Conservation (phyloP, 1,140 invertebrate species). For the Vollenhovia emeryi region DNA sequence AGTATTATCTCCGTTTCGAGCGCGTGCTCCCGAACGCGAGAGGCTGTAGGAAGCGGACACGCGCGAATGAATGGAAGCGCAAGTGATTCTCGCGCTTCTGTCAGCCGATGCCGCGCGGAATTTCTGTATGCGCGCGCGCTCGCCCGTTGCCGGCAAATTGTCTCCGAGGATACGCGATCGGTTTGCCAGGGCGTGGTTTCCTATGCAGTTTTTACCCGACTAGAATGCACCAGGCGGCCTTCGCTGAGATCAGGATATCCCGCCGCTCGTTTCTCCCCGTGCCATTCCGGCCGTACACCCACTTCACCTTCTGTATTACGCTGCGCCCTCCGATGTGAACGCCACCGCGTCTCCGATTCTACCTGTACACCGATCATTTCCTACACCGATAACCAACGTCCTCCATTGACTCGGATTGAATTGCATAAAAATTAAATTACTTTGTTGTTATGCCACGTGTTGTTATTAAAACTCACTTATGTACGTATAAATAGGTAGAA, state of each 20-base stretch:
- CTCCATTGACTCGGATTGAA: not conserved
- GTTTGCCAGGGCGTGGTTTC: constrained; percentile 83
- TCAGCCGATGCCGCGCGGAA: not conserved
- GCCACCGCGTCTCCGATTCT: no score
- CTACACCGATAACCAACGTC: not conserved
- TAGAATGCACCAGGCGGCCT: constrained; percentile 84
- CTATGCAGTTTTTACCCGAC: constrained; percentile 82
- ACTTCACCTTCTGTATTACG: constrained; percentile 24
- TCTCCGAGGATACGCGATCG: constrained; percentile 80
- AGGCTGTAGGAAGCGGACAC: constrained; percentile 14
- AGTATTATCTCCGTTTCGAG: constrained; percentile 8
- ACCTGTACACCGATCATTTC: no score
- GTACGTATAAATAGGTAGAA: constrained; percentile 1
- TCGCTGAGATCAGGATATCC: constrained; percentile 83
- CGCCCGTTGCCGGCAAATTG: constrained; percentile 72
- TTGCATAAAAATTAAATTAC: constrained; percentile 9
- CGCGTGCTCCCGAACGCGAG: constrained; percentile 8
- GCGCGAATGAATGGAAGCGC: constrained; percentile 35
- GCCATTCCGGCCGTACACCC: constrained; percentile 4
- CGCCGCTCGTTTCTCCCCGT: constrained; percentile 50
- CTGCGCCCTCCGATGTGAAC: constrained; percentile 26
- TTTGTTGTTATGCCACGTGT: not conserved
- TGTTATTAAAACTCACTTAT: not conserved
- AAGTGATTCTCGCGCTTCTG: not conserved
- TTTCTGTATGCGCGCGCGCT: not conserved